Evolutionary conservation across 2,888 invertebrate species (phyloP).

Genomic region (Escarpia spicata): DNA sequence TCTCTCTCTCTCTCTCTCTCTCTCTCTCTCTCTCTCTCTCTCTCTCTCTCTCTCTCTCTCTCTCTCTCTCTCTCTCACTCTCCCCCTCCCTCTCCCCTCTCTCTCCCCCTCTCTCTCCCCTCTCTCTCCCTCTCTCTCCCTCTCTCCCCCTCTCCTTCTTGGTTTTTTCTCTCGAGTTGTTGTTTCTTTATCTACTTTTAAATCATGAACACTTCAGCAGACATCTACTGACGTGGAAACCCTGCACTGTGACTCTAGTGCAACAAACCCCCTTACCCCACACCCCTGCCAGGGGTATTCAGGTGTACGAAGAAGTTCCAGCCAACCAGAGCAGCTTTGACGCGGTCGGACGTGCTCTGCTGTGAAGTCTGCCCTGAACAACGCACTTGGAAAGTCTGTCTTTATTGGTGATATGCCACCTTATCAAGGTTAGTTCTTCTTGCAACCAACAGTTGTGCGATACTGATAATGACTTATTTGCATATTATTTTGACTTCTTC

Average conservation of each 20-base stretch:
- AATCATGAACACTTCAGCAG: neutral
- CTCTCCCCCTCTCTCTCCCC: no score
- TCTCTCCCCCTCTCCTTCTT: no score
- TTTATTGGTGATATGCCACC: constrained; percentile 89
- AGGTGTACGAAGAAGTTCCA: constrained; percentile 22
- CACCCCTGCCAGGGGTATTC: constrained; percentile 37
- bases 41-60: no score
- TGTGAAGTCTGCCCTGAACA: constrained; percentile 85
- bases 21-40: no score
- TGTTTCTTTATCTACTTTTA: neutral
- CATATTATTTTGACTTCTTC: neutral
- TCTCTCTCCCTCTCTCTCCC: no score
- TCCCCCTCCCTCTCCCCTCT: no score
- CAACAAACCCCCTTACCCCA: neutral
- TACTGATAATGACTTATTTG: neutral
- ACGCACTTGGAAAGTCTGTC: constrained; percentile 88
- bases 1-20: no score
- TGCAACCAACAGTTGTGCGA: neutral
- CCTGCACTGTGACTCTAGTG: neutral
- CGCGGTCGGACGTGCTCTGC: constrained; percentile 81
- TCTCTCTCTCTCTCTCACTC: no score
- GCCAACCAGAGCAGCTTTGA: constrained; percentile 67
- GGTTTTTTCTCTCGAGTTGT: neutral
- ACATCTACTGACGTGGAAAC: neutral
- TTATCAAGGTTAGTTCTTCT: constrained; percentile 67